Base-by-base conservation (phyloP, 2,888 invertebrate genomes). In the Disparrhopalites patrizii region DNA sequence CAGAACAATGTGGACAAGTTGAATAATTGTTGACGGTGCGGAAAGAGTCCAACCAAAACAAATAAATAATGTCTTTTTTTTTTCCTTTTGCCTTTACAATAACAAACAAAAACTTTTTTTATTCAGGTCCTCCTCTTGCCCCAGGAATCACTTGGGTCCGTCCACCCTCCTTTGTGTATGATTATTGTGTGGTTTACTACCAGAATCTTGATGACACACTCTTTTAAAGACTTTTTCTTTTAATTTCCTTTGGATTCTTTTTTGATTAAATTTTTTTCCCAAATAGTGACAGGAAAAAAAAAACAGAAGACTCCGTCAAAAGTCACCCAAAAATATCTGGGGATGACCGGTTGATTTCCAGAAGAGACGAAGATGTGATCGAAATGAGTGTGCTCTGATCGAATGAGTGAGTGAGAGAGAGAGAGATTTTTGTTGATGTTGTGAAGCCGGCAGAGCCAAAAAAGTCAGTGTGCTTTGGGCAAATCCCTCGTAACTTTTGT, bases 401-500 rank as follows among this genome's bases (percentile, higher is more conserved):
- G n/a, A 13, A 51, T 51, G 13, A 25, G 51, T 51, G 51, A 36
- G 55, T 57, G 38, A 28, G n/a, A n/a, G n/a, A n/a, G n/a, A n/a
- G n/a, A n/a, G n/a, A n/a, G n/a, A n/a, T n/a, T n/a, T n/a, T n/a
- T n/a, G n/a, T n/a, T n/a, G n/a, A n/a, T n/a, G n/a, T n/a, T n/a
- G 52, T 61, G 61, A 66, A 66, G 68, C 68, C 68, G 68, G 66
- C 63, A 68, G 68, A 66, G 66, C 66, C 66, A 66, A 68, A 66
- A 68, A 68, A 66, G 66, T 66, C 62, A 68, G 65, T 68, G 51
- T 66, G 68, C 68, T 68, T 56, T 64, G 68, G 68, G 68, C 68
- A 68, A 68, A 66, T 66, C 66, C 65, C 68, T 68, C 65, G 60
- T 64, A 63, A 66, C 63, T 66, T 68, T 66, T 68, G 68, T 66